Conservation (phyloP, 2,888 invertebrate species). For the Ectobius pallidus region DNA sequence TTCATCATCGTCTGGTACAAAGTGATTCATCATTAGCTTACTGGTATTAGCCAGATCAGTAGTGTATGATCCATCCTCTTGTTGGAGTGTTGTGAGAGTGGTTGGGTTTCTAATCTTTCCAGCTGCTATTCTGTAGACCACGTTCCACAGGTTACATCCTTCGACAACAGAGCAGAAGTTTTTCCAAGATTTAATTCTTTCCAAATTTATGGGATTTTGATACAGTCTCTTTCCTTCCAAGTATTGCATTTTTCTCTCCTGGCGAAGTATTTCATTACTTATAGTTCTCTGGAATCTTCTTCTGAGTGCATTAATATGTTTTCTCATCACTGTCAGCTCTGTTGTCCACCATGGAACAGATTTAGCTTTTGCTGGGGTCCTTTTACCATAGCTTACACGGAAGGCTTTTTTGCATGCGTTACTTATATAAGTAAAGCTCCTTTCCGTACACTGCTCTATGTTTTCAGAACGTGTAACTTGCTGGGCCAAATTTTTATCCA, state of each 20-base stretch:
- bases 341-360: no score
- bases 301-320: neutral
- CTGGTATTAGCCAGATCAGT: neutral
- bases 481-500: no score
- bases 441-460: no score
- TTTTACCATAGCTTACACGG: no score
- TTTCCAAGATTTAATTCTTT: neutral
- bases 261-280: no score
- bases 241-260: no score
- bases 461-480: no score
- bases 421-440: no score
- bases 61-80: neutral
- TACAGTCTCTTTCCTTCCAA: neutral
- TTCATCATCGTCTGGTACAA: neutral
- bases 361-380: no score
- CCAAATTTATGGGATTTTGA: neutral
- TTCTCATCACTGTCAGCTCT: neutral
- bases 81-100: neutral
- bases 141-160: neutral
- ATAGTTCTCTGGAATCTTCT: neutral
- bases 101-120: neutral
- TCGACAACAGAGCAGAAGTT: neutral
- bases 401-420: no score
- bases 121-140: neutral
- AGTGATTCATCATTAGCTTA: neutral